Conservation (phyloP, 2,797 vertebrate genomes). For the Hypotaenidia philippensis region DNA sequence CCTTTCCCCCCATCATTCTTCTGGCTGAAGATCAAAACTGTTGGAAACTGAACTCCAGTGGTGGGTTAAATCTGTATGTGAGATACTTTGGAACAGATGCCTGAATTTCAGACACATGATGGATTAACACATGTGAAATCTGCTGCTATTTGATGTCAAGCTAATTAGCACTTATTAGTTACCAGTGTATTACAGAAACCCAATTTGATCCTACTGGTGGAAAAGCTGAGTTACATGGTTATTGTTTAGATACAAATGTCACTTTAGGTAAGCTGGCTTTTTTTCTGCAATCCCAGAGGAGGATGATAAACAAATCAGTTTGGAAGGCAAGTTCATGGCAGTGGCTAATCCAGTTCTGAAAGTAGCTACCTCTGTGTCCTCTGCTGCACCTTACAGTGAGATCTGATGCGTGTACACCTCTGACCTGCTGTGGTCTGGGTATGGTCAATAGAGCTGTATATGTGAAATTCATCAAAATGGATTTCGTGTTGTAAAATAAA, state of each 20-base stretch:
- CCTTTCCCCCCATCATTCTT: background rate
- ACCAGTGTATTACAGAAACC: background rate
- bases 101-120: background rate
- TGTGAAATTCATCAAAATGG: background rate
- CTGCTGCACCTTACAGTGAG: background rate
- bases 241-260: background rate
- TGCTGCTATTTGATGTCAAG: background rate
- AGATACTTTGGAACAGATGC: background rate
- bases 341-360: background rate
- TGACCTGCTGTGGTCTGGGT: background rate
- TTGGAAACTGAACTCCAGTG: background rate
- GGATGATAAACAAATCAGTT: background rate
- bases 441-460: background rate
- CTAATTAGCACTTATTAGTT: background rate
- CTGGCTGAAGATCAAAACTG: background rate
- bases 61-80: background rate
- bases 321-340: background rate
- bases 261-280: background rate
- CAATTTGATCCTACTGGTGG: background rate
- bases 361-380: background rate
- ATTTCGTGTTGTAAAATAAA: conserved; percentile 23
- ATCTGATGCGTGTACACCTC: background rate
- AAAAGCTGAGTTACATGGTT: background rate
- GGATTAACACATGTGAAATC: background rate
- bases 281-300: background rate